Conservation (phyloP, 2,113 vertebrate genomes). For the Neoarius graeffei region DNA sequence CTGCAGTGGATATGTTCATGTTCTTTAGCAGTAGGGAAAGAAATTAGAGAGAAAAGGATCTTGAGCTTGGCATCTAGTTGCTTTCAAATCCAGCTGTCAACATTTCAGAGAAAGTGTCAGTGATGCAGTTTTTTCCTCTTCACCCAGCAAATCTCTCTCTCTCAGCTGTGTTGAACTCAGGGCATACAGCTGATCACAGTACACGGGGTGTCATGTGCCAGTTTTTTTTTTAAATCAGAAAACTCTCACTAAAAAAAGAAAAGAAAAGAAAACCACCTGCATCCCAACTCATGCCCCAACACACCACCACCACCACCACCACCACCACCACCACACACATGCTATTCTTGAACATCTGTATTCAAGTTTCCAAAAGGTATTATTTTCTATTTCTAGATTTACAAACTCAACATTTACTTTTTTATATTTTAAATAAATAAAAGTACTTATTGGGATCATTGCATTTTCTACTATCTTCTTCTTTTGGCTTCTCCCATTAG, state of each 20-base stretch:
- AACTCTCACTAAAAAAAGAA: too few relatives aligned
- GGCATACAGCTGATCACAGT: slow-evolving; percentile 43
- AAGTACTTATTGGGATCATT: background rate
- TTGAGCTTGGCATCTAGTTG: slow-evolving; percentile 22
- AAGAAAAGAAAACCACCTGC: background rate
- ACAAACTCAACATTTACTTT: background rate
- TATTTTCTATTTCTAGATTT: background rate
- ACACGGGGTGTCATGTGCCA: background rate
- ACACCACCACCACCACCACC: too few relatives aligned
- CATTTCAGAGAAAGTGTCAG: slow-evolving; percentile 41
- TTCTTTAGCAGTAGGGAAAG: slow-evolving; percentile 21
- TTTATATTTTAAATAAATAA: background rate
- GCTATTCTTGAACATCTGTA: background rate
- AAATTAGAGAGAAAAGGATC: slow-evolving; percentile 21
- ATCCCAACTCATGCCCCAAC: background rate
- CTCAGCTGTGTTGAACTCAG: slow-evolving; percentile 45
- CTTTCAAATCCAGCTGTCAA: slow-evolving; percentile 37
- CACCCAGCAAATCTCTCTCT: slow-evolving; percentile 47
- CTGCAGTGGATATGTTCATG: background rate
- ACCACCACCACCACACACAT: background rate
- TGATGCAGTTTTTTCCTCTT: slow-evolving; percentile 42
- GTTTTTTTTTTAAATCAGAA: background rate
- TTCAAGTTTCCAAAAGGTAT: background rate
- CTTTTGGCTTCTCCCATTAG: too few relatives aligned
- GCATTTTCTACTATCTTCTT: background rate